Base-by-base conservation (phyloP, 1,140 invertebrate genomes). In the Drosophila grimshawi region DNA sequence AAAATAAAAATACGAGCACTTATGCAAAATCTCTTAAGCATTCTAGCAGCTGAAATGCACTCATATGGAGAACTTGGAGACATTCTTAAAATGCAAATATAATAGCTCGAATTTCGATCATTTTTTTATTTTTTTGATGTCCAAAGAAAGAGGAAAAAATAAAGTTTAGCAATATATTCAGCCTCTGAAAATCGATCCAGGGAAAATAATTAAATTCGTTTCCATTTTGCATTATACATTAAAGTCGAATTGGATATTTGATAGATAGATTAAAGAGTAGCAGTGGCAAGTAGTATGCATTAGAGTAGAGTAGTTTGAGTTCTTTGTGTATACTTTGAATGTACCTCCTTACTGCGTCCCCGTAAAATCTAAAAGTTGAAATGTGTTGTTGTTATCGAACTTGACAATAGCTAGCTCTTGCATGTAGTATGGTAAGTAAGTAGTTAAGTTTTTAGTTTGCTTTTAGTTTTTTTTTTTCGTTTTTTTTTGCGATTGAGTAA, bases 341-440 rank as follows among this genome's bases (percentile, higher is more conserved):
- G 81, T 92, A 92, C 91, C 91, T 92, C 91, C 90, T 92, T 92
- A 92, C 90, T 92, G 91, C 91, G 90, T 92, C 91, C 91, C 91
- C 91, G 91, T 91, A 92, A 92, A 80, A 86, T 91, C 91, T 92
- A 91, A 89, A 81, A 89, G 85, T 89, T 89, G 74, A 89, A 89
- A 89, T 89, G 85, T 89, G 85, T 75, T 70, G 77, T 78, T 74
- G 78, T 80, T 77, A 70, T 65, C 55, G 70, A 74, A 65, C 63
- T 68, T 73, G 64, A 61, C 65, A 60, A 59, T 65, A 63, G 45
- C 30, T 76, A 69, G 70, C 66, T 61, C 49, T 73, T 37, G 64
- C 70, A 60, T 60, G 63, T 67, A 43, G 39, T 43, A 5, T 52
- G 33, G 41, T 49, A 73, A 67, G 66, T 48, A 32, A 49, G 48